A percentile compares a stretch with the other conserved stretches of the same genome.
Evolutionary conservation across 2,888 invertebrate genomes (phyloP).

Genomic region (Phragmatobia fuliginosa): DNA sequence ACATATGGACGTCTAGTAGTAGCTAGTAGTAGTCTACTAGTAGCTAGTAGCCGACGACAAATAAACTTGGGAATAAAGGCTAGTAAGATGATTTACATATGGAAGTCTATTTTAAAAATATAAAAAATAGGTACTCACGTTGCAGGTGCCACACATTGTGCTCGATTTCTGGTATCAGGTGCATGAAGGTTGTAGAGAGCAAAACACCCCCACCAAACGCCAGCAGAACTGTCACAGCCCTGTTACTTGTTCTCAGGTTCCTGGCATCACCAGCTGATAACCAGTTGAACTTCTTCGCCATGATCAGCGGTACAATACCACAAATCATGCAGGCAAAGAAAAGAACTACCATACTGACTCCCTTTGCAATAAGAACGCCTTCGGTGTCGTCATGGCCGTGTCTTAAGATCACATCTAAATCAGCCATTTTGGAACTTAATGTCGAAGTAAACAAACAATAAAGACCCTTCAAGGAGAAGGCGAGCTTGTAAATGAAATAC

Average conservation of each 20-base stretch:
- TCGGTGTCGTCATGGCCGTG: conserved; percentile 66
- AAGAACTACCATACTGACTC: conserved; percentile 92
- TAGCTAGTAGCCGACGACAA: too few species aligned
- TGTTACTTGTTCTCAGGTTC: conserved; percentile 80
- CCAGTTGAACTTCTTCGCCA: conserved; percentile 90
- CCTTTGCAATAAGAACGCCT: conserved; percentile 89
- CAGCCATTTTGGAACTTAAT: conserved; percentile 54
- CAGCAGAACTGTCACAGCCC: conserved; percentile 87
- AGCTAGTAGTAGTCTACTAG: too few species aligned
- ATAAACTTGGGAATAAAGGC: too few species aligned
- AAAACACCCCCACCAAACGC: conserved; percentile 96
- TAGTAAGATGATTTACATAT: too few species aligned
- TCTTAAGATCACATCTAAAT: conserved; percentile 51
- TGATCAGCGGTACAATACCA: conserved; percentile 90
- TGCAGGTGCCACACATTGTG: conserved; percentile 89
- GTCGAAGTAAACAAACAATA: conserved; percentile 17
- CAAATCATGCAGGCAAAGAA: conserved; percentile 91
- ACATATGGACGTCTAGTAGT: too few species aligned
- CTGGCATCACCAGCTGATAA: conserved; percentile 79
- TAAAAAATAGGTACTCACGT: conserved; percentile 64
- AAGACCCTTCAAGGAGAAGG: conserved; percentile 34
- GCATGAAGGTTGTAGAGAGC: conserved; percentile 93
- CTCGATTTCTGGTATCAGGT: conserved; percentile 92
- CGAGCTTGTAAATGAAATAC: conserved; percentile 55
- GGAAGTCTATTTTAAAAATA: neutral